Evolutionary conservation across 2,797 vertebrate species (phyloP).

Genomic region (Halcyon chelicuti): DNA sequence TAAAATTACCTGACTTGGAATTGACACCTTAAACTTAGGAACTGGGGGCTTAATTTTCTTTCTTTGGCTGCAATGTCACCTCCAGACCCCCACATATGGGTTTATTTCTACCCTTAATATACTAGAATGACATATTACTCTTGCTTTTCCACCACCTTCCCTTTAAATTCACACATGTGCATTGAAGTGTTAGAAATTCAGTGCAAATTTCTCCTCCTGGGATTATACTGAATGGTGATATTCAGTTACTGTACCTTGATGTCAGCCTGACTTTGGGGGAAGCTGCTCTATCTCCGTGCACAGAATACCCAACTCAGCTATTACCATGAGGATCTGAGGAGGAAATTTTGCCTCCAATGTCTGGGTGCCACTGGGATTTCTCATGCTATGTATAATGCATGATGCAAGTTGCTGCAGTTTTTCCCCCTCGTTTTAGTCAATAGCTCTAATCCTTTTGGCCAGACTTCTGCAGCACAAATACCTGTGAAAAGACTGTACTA

Average conservation of each 20-base stretch:
- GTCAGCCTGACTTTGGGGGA: constrained; percentile 39
- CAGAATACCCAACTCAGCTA: constrained; percentile 8
- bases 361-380: constrained; percentile 3
- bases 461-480: not conserved
- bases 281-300: not conserved
- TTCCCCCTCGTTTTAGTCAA: not conserved
- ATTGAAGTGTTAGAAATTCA: constrained; percentile 9
- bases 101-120: not conserved
- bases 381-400: constrained; percentile 23
- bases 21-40: not conserved
- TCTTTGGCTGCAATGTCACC: not conserved
- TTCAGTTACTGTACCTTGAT: constrained; percentile 29
- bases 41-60: not conserved
- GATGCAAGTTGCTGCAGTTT: not conserved
- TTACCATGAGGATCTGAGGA: constrained; percentile 29
- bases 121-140: not conserved
- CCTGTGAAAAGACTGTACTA: no score
- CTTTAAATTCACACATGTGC: not conserved
- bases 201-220: not conserved
- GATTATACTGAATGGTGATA: not conserved
- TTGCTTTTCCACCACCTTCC: not conserved
- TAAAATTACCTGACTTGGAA: constrained; percentile 4
- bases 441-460: not conserved
- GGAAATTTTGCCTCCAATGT: not conserved
- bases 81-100: not conserved